Base-by-base conservation (phyloP, 2,888 invertebrate genomes). In the Eucera pruinosa region DNA sequence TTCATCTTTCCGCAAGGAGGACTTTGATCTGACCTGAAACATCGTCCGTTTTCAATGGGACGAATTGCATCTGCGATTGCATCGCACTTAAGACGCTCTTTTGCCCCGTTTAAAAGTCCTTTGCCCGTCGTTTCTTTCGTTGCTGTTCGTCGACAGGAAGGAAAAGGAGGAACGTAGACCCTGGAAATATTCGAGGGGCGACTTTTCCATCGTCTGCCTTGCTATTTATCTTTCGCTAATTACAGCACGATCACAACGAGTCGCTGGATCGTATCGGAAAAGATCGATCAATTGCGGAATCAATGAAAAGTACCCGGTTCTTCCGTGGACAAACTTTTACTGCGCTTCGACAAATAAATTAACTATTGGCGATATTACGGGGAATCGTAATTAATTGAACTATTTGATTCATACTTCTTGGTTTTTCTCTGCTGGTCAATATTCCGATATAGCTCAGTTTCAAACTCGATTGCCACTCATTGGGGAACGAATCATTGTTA, bases 21-120 rank as follows among this genome's bases (percentile, higher is more conserved):
- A 50, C 71, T 84, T 82, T 82, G 70, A 83, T 78, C 77, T 67
- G 61, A 50, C 41, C 20, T 55, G 65, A 70, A 73, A 75, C 68
- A 80, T 48, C 41, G 54, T 61, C 52, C 78, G 43, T 75, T 64
- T 41, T 25, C 52, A 54, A 55, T 15, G 15, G 25, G 41, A 48
- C 52, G 65, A 74, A 74, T 75, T 58, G 79, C 70, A 61, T 55
- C 74, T 33, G 61, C 67, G 66, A 71, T 71, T 64, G 55, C 69
- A 62, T 78, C 70, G 78, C 66, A 67, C 78, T 78, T 67, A 60
- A 66, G 57, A 13, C 15, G 39, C 48, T 72, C 66, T 64, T 72
- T 72, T 66, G 61, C 61, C 1, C 61, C 61, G 47, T 66, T 69
- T 65, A 25, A 66, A 65, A 58, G 57, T 52, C 50, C 60, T 71